Evolutionary conservation across 2,797 vertebrate species (phyloP), one percentile per base, ranked within the genome.

Genomic region (Thaleichthys pacificus): DNA sequence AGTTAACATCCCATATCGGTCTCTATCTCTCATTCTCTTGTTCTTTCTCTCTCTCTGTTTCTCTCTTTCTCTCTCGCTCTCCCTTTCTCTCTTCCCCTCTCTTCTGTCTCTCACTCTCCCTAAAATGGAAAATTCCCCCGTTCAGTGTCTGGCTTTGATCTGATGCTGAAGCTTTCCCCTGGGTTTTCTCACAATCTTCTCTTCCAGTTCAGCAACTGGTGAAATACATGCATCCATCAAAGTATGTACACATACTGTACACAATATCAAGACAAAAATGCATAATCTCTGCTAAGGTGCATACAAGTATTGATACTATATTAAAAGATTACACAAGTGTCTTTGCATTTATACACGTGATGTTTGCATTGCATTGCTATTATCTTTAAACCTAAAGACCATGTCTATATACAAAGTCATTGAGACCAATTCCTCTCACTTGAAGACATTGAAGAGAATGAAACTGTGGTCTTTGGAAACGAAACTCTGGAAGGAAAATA

Each of bases 71-170:
- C 5, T 72, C 61, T 47, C 42, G 2, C 42, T 69, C 35, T 68
- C 47, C 79, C 82, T 80, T 70, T 49, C 47, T 49, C 28, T 47
- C 8, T 28, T 28, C 26, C 26, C 26, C 26, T 28, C 26, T 28
- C 28, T 30, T 56, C 6, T 11, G 12, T 71, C 5, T 72, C 61
- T 47, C 42, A 47, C 42, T 69, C 42, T 68, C 47, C 79, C 82
- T 80, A 72, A 83, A 84, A 80, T 84, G 80, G 80, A 62, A 71
- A 75, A 56, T n/a, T 47, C 15, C 24, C 58, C 19, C 12, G 68
- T 62, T 71, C 61, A 70, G 47, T 69, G 69, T 47, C 66, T 72
- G 54, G 49, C 70, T 57, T 56, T 56, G 14, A 71, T 56, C 28
- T 57, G 12, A 5, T 32, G 61, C 12, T 71, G 21, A 15, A 60